Evolutionary conservation across 1,140 invertebrate genomes (phyloP).

Genomic region (Formica selysi): DNA sequence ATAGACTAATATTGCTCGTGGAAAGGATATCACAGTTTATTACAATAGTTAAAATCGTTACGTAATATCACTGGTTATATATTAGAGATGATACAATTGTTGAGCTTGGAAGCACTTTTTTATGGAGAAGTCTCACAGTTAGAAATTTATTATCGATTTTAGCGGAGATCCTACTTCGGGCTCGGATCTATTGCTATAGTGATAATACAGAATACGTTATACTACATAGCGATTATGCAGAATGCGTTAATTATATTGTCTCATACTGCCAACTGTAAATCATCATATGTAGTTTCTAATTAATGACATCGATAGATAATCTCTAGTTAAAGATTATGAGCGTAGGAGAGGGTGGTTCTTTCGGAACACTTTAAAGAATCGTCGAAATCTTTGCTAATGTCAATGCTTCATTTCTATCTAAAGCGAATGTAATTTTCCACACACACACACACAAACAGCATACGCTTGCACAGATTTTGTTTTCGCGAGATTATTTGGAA

Average conservation of each 20-base stretch:
- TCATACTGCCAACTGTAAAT: constrained; percentile 65
- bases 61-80: constrained; percentile 55
- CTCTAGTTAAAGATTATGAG: constrained; percentile 37
- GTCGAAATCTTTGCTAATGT: background rate
- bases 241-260: constrained; percentile 59
- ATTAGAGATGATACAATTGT: constrained; percentile 60
- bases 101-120: constrained; percentile 65
- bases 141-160: constrained; percentile 47
- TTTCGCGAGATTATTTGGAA: background rate
- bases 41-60: constrained; percentile 55
- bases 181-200: constrained; percentile 49
- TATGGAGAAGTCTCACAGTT: constrained; percentile 56
- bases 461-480: background rate
- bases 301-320: constrained; percentile 56
- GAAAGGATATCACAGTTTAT: constrained; percentile 31
- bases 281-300: constrained; percentile 62
- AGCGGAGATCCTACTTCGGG: constrained; percentile 38
- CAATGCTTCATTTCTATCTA: constrained; percentile 1
- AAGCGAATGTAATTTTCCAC: background rate
- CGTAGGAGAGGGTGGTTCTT: constrained; percentile 16
- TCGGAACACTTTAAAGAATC: constrained; percentile 43
- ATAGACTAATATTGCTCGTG: constrained; percentile 45
- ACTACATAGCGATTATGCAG: constrained; percentile 46
- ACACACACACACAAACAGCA: background rate
- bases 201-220: constrained; percentile 48